Percentiles rank a stretch among this genome's conserved stretches.
Conservation (phyloP, 2,888 invertebrate species). For the Amorpha juglandis region DNA sequence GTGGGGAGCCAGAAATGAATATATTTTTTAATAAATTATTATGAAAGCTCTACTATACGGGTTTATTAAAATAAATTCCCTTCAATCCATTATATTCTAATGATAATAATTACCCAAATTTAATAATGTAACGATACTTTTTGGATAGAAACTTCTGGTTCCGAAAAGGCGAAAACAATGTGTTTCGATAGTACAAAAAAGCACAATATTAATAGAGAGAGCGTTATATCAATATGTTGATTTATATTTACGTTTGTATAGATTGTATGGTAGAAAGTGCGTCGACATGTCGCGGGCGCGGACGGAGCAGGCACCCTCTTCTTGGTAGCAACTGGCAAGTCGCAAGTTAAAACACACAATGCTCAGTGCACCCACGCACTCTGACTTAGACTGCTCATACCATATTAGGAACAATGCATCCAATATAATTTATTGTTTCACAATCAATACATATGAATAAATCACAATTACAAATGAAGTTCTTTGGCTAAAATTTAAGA, state of each 20-base stretch:
- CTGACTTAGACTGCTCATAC: slow-evolving; percentile 46
- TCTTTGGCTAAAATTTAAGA: not conserved
- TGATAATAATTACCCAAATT: too few species aligned
- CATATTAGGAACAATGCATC: slow-evolving; percentile 57
- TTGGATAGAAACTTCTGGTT: not conserved
- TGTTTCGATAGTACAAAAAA: slow-evolving; percentile 8
- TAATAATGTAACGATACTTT: too few species aligned
- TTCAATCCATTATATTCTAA: too few species aligned
- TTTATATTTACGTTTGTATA: slow-evolving; percentile 43
- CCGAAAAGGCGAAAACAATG: not conserved
- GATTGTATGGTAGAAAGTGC: slow-evolving; percentile 59
- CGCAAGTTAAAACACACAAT: not conserved
- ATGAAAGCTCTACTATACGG: too few species aligned
- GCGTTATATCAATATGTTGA: slow-evolving; percentile 43
- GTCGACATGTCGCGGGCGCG: slow-evolving; percentile 40
- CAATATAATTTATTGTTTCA: slow-evolving; percentile 34
- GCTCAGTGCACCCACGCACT: slow-evolving; percentile 47
- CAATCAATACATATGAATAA: not conserved
- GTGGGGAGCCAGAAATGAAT: not conserved
- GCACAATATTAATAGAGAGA: slow-evolving; percentile 25
- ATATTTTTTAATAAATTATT: too few species aligned
- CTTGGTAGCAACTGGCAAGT: slow-evolving; percentile 31
- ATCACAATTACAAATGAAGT: not conserved
- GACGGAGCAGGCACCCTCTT: slow-evolving; percentile 37
- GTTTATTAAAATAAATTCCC: too few species aligned